Percentiles rank a stretch among this genome's conserved stretches.
Conservation (phyloP, 2,888 invertebrate species). For the Sphaerophoria rueppellii region DNA sequence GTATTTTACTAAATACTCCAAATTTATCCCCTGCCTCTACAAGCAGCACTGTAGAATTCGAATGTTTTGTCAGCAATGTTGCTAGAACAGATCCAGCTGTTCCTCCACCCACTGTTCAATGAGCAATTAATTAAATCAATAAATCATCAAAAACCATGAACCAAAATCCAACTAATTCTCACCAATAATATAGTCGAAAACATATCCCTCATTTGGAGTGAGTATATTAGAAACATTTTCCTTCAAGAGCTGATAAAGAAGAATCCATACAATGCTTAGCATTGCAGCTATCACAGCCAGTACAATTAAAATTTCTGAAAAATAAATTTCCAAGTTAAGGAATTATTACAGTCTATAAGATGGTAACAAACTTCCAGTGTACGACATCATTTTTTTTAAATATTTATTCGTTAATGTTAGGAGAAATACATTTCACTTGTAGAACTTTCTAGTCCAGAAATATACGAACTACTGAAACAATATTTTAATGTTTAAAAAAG, state of each 20-base stretch:
- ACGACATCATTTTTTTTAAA: constrained; percentile 12
- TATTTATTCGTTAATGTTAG: background rate
- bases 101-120: constrained; percentile 87
- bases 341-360: background rate
- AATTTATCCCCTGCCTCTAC: constrained; percentile 89
- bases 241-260: constrained; percentile 75
- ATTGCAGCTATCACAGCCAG: constrained; percentile 76
- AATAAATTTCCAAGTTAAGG: background rate
- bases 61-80: constrained; percentile 85
- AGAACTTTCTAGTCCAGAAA: constrained; percentile 26
- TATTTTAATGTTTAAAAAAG: background rate
- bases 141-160: background rate
- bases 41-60: constrained; percentile 84
- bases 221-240: constrained; percentile 77
- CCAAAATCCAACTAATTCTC: constrained; percentile 36
- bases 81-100: constrained; percentile 89
- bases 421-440: constrained; percentile 10
- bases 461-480: constrained; percentile 10
- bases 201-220: constrained; percentile 73
- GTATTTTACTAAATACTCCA: constrained; percentile 85
- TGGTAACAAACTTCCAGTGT: constrained; percentile 48
- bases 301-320: constrained; percentile 76
- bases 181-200: constrained; percentile 80
- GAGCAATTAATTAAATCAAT: constrained; percentile 13
- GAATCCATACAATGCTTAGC: constrained; percentile 76